These are phyloP conservation scores for Rhineura floridana DNA, from an alignment of 2,113 vertebrate species.

Conservation along the genomic window DNA sequence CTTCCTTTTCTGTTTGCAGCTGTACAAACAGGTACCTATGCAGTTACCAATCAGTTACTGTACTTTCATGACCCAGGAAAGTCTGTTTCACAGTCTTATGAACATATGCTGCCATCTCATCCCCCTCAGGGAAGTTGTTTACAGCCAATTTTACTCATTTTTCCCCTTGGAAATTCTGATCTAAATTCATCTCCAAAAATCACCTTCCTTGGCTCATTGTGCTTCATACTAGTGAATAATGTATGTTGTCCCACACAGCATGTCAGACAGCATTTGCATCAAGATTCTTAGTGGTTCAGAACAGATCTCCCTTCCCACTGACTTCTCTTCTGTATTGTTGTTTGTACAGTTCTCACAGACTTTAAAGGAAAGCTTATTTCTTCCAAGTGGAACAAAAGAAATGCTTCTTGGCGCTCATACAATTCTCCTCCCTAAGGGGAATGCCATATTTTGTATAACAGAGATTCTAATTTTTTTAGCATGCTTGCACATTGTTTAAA, in stretches of 20 bases:
- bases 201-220: neutral
- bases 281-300: constrained; percentile 21
- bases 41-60: neutral
- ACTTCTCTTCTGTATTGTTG: constrained; percentile 4
- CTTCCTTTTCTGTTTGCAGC: neutral
- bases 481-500: neutral
- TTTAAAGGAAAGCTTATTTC: neutral
- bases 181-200: constrained; percentile 34
- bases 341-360: neutral
- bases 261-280: constrained; percentile 25
- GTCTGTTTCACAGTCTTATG: neutral
- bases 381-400: constrained; percentile 34
- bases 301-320: neutral
- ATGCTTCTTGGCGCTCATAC: constrained; percentile 7
- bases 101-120: neutral
- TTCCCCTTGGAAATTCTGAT: constrained; percentile 34
- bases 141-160: constrained; percentile 30
- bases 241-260: constrained; percentile 5
- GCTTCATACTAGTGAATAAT: constrained; percentile 17
- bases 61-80: neutral
- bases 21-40: neutral
- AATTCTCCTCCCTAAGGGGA: constrained; percentile 27
- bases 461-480: neutral
- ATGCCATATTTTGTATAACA: constrained; percentile 8
- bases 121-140: constrained; percentile 38